Evolutionary conservation across 2,888 invertebrate genomes (phyloP).

Genomic region (Drosophila mayaguana): DNA sequence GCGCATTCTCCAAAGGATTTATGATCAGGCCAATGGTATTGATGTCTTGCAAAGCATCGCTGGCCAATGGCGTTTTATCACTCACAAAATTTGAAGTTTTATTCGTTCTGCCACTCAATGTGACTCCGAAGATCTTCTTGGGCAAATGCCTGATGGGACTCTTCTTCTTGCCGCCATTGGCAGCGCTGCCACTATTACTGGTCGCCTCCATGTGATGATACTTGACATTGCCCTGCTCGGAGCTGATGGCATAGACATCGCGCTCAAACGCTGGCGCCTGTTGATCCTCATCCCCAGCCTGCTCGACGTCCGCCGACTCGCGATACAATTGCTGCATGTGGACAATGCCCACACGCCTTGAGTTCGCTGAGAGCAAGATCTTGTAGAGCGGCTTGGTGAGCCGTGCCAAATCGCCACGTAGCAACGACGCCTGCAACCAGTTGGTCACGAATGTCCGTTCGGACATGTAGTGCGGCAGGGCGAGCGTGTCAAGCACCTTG

Average conservation of each 20-base stretch:
- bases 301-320: constrained; percentile 84
- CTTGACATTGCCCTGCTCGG: constrained; percentile 91
- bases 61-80: constrained; percentile 72
- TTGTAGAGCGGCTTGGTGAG: constrained; percentile 91
- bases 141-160: constrained; percentile 84
- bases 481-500: constrained; percentile 86
- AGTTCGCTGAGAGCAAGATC: constrained; percentile 91
- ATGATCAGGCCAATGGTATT: constrained; percentile 88
- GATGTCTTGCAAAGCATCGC: constrained; percentile 66
- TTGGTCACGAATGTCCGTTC: constrained; percentile 88
- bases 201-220: constrained; percentile 83
- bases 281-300: constrained; percentile 76
- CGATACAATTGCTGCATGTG: constrained; percentile 88
- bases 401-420: constrained; percentile 91
- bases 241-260: constrained; percentile 93
- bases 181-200: constrained; percentile 32
- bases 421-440: constrained; percentile 91
- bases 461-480: constrained; percentile 83
- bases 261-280: constrained; percentile 79
- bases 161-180: constrained; percentile 78
- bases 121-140: constrained; percentile 85
- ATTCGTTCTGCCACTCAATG: constrained; percentile 83
- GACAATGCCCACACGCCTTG: constrained; percentile 92
- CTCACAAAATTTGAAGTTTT: constrained; percentile 85
- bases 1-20: constrained; percentile 87